Evolutionary conservation across 2,797 vertebrate species (phyloP), one percentile per base, ranked within the genome.

Genomic region (Hoplostethus atlanticus): DNA sequence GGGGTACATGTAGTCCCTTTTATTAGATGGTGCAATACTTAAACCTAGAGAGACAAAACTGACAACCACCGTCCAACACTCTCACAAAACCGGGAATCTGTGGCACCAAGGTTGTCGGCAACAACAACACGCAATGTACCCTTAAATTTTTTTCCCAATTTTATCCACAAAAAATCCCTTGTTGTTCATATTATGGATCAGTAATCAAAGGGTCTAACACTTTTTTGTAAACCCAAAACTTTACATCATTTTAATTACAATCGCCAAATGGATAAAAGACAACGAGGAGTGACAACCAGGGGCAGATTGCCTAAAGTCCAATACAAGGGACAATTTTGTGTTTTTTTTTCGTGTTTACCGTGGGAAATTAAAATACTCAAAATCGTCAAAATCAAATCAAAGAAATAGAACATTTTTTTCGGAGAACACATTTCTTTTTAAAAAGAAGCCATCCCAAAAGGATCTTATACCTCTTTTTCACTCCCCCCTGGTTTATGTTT

Each of bases 271-370:
- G 6, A 71, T 70, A 16, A 60, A 59, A 1, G 60, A 78, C 15
- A 80, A 60, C 0, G 31, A 46, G 15, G 65, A 81, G 48, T 79
- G 56, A 64, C 28, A 76, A 50, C 57, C 65, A 60, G 50, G 69
- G 68, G 76, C 10, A 83, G 16, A 72, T 77, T 80, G 11, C 69
- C 68, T 15, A 73, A 50, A 65, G 59, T 58, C 60, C 77, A 81
- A 68, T 81, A 84, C n/a, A 72, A 21, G 16, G 21, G 52, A 70
- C 50, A 81, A 74, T 66, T 56, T 77, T 68, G 15, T 81, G 54
- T n/a, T n/a, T 51, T 70, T 74, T 71, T 67, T 74, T 16, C 48
- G 3, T 5, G 66, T 8, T n/a, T 80, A 1, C 73, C 73, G n/a
- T 71, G 69, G 25, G 60, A 57, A 51, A n/a, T n/a, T n/a, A n/a